phyloP scores from a whole-genome alignment of 2,797 vertebrate genomes.

The Remorina albescens region DNA sequence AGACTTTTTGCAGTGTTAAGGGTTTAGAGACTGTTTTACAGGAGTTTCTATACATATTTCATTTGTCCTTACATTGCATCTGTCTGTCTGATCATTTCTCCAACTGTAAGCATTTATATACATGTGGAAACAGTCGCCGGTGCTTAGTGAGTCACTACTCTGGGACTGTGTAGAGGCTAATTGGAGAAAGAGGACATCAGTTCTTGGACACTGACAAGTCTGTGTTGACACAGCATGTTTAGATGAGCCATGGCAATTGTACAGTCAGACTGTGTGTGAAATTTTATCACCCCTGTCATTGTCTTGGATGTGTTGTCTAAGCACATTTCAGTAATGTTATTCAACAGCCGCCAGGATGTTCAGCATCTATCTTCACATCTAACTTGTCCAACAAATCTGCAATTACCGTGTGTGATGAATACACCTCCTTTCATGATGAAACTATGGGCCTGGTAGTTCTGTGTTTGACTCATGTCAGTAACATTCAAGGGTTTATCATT shows the following conservation, averaged over 20 bases:
- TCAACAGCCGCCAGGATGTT: constrained; percentile 74
- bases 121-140: constrained; percentile 43
- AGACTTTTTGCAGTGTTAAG: constrained; percentile 85
- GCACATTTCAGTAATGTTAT: constrained; percentile 77
- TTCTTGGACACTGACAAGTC: constrained; percentile 47
- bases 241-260: constrained; percentile 73
- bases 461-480: constrained; percentile 52
- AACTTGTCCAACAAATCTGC: constrained; percentile 56
- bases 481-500: constrained; percentile 57
- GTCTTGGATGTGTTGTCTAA: constrained; percentile 74
- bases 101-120: constrained; percentile 75
- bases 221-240: constrained; percentile 60
- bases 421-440: constrained; percentile 42
- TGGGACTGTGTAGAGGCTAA: constrained; percentile 44
- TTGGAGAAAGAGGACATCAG: constrained; percentile 42
- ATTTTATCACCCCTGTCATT: constrained; percentile 61
- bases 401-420: constrained; percentile 44
- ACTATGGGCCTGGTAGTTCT: constrained; percentile 46
- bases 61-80: constrained; percentile 69
- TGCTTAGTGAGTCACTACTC: constrained; percentile 50
- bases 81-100: constrained; percentile 65
- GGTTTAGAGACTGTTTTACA: constrained; percentile 81
- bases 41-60: constrained; percentile 74
- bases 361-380: constrained; percentile 67
- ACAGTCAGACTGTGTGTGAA: constrained; percentile 72